Evolutionary conservation across 2,888 invertebrate genomes (phyloP), one percentile per base, ranked within the genome.

Genomic region (Drosophila siamana): DNA sequence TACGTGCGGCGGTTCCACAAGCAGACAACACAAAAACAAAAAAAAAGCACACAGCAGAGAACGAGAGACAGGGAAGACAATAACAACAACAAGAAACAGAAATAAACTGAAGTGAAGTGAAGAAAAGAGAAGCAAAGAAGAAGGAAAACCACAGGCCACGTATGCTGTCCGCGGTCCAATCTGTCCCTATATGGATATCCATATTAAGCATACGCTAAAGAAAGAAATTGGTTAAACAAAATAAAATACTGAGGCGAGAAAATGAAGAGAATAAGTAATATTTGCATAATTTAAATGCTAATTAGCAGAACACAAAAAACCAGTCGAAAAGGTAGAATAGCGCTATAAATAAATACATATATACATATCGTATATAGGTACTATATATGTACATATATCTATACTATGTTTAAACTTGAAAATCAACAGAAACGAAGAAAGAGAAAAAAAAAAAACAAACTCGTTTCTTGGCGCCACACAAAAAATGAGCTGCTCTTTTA

Each of bases 271-370:
- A 64, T 44, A 64, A 86, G 62, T 78, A 65, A 84, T 88, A 75
- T 84, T 84, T 86, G 84, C 86, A 84, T 88, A 88, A 84, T 84
- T 88, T 68, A 69, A 86, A 84, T 78, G 86, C 75, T 80, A 84
- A 88, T 86, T 70, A 83, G 77, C 56, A 48, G 50, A 46, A 46
- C 56, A 48, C 24, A 26, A 41, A 50, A 30, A 60, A 63, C 50
- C 15, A 75, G 41, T 71, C 24, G 43, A 64, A 51, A 64, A 38
- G 28, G 41, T 71, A 22, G 43, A 64, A 51, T 56, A 41, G n/a
- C 33, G 66, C 56, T 65, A 74, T 76, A 65, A 73, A 76, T 73
- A 59, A 41, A 41, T 43, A 30, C 11, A 16, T n/a, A 30, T 11
- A 16, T n/a, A 38, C 9, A 22, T 13, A 24, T 50, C 11, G 15